Evolutionary conservation across 1,140 invertebrate genomes (phyloP), one percentile per base, ranked within the genome.

Genomic region (Alviniconcha marisindica): DNA sequence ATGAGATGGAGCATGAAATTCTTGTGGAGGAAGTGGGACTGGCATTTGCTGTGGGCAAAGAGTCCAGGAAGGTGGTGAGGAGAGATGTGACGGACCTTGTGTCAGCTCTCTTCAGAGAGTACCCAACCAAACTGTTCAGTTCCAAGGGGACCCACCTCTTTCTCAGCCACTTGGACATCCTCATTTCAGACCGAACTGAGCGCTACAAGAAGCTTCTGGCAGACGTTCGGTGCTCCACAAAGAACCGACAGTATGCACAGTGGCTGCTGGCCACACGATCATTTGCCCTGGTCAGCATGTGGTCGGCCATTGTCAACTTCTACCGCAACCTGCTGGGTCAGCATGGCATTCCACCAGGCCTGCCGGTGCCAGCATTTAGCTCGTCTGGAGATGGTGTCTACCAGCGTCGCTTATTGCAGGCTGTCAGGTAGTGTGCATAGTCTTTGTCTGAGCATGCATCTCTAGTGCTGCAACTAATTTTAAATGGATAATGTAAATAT

Each of bases 171-270:
- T 84, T 93, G 42, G 92, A 93, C 83, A 89, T 89, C 28, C 78
- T 93, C 14, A 86, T 90, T 42, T 93, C 92, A n/a, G 89, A 90
- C n/a, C 87, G 87, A 77, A 84, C 86, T n/a, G 86, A 83, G 33
- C 83, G 88, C 38, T 93, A 93, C 82, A 92, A 91, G 81, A 86
- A 85, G 60, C 79, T 93, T 10, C 74, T 93, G 18, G 88, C 92
- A 18, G 91, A 93, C 88, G 92, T 93, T 0, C 90, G 90, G 78
- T 91, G 91, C 84, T 90, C 91, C 76, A 93, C 92, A 4, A 84
- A 84, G 66, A 92, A 92, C 74, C 88, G 88, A 81, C 91, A 93
- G 83, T 90, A 90, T 89, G 91, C 91, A 38, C 91, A 93, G 82
- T 92, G 90, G 90, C 63, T 92, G 21, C 85, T 93, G 40, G 92